These are phyloP conservation scores for Polydrusus pterygomalis DNA, from an alignment of 2,888 invertebrate genomes.

Conservation along the genomic window DNA sequence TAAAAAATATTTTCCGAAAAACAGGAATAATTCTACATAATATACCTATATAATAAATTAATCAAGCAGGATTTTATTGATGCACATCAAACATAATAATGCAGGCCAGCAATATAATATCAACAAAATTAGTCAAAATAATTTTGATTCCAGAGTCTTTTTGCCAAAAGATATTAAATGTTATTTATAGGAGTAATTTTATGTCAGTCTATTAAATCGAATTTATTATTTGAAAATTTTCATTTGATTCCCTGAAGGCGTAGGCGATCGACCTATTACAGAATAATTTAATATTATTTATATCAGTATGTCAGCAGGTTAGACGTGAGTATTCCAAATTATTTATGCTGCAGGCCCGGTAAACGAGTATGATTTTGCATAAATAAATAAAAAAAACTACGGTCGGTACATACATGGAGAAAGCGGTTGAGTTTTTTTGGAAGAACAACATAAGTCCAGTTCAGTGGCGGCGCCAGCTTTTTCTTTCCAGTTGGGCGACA, in stretches of 20 bases:
- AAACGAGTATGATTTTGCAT: slow-evolving; percentile 9
- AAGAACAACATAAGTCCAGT: too few relatives aligned
- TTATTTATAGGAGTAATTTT: slow-evolving; percentile 8
- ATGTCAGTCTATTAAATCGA: slow-evolving; percentile 2
- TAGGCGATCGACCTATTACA: slow-evolving; percentile 12
- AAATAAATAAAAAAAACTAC: slow-evolving; percentile 8
- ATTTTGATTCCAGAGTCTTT: not conserved
- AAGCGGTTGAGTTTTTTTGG: too few relatives aligned
- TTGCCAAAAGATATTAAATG: slow-evolving; percentile 9
- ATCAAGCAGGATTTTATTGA: too few relatives aligned
- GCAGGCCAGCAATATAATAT: not conserved
- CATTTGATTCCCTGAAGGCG: slow-evolving; percentile 4
- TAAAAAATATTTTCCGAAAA: too few relatives aligned
- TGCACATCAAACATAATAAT: too few relatives aligned
- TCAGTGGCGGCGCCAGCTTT: too few relatives aligned
- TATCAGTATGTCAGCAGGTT: slow-evolving; percentile 21
- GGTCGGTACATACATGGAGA: not conserved
- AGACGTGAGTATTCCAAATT: slow-evolving; percentile 4
- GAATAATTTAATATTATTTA: slow-evolving; percentile 20
- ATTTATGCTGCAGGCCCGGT: not conserved
- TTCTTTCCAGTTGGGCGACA: too few relatives aligned
- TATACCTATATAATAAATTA: too few relatives aligned
- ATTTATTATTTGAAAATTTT: slow-evolving; percentile 20
- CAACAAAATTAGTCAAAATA: not conserved
- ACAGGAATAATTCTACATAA: too few relatives aligned